phyloP scores from a whole-genome alignment of 2,797 vertebrate species.

The Telmatherina bonti region DNA sequence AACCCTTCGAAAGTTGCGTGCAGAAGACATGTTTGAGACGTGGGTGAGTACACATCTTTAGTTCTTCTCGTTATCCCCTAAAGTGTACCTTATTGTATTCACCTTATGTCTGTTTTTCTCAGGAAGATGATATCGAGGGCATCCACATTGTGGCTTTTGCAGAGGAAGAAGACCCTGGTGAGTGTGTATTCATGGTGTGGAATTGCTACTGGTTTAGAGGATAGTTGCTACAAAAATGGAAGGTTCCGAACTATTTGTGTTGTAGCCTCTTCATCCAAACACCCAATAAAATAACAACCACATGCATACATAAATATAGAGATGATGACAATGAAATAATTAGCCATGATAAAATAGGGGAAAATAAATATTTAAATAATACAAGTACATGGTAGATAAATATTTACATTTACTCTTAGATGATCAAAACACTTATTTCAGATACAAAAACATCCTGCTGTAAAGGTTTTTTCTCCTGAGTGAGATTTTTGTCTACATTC shows the following conservation, averaged over 20 bases:
- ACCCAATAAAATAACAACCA: background rate
- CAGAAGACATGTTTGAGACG: conserved; percentile 97
- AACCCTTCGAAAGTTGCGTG: conserved; percentile 93
- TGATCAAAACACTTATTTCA: background rate
- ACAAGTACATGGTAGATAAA: background rate
- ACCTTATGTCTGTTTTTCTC: conserved; percentile 13
- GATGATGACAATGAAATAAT: background rate
- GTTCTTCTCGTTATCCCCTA: background rate
- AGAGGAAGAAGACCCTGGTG: conserved; percentile 97
- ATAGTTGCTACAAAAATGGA: background rate
- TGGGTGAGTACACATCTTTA: conserved; percentile 88
- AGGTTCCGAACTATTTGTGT: background rate
- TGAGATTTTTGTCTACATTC: background rate
- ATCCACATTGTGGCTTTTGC: conserved; percentile 98
- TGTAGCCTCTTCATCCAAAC: background rate
- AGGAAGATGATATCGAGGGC: conserved; percentile 97
- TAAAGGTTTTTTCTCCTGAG: background rate
- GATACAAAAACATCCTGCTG: background rate
- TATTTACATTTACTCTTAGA: background rate
- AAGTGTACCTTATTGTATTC: background rate
- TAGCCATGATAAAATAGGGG: background rate
- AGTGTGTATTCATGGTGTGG: conserved; percentile 9
- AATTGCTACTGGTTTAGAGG: background rate
- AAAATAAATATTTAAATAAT: background rate
- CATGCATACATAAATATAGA: background rate